Conservation (phyloP, 2,113 vertebrate genomes). For the Pogona vitticeps region DNA sequence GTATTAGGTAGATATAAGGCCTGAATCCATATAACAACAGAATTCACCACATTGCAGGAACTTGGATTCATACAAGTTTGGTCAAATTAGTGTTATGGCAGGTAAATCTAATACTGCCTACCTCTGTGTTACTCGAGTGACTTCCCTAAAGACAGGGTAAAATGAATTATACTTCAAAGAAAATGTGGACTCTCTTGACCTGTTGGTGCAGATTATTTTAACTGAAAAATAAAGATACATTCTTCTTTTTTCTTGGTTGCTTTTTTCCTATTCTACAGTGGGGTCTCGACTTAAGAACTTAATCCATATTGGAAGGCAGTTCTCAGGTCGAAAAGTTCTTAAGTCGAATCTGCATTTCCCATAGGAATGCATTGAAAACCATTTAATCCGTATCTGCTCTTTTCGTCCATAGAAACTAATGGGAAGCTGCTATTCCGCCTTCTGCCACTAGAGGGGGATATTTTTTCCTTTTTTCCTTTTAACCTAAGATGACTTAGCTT, state of each 20-base stretch:
- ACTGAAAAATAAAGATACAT: not conserved
- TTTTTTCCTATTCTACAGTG: conserved; percentile 37
- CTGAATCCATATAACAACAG: not conserved
- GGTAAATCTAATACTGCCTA: not conserved
- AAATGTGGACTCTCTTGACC: not conserved
- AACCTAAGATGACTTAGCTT: no score
- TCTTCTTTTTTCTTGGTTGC: not conserved
- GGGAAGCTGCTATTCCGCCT: no score
- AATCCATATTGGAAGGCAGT: no score
- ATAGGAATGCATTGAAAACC: no score
- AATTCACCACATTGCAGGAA: not conserved
- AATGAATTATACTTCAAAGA: conserved; percentile 16
- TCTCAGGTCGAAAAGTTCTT: no score
- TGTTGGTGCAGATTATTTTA: conserved; percentile 20
- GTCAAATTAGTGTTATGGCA: not conserved
- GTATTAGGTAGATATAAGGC: not conserved
- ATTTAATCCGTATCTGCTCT: no score
- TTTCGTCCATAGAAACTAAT: no score
- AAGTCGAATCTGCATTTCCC: no score
- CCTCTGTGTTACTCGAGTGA: not conserved
- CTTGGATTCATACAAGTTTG: no score
- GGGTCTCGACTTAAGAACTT: no score
- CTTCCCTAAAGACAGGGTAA: not conserved
- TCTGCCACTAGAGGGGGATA: no score
- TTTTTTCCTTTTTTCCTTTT: no score